Evolutionary conservation across 1,140 invertebrate genomes (phyloP).

Genomic region (Telenomus remus): DNA sequence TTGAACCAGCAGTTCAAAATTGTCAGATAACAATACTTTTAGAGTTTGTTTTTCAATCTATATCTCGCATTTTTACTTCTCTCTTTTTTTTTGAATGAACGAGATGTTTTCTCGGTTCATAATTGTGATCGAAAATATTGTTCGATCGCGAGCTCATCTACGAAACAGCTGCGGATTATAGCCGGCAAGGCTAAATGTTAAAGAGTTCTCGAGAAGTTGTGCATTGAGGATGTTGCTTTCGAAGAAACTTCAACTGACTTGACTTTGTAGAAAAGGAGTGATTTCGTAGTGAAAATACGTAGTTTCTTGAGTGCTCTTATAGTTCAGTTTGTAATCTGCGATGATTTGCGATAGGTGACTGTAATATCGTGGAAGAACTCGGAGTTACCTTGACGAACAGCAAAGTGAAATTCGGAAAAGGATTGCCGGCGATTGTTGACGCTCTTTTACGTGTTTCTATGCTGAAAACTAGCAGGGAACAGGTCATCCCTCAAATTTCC

Average conservation of each 20-base stretch:
- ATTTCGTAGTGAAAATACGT: not conserved
- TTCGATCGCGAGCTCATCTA: constrained; percentile 27
- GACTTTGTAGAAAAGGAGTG: not conserved
- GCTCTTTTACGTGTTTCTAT: constrained; percentile 68
- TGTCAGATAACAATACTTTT: no score
- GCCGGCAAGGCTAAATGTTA: constrained; percentile 42
- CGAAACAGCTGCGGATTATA: constrained; percentile 67
- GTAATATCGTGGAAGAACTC: constrained; percentile 64
- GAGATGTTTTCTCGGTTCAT: constrained; percentile 5
- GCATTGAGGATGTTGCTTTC: constrained; percentile 33
- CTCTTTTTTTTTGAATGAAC: constrained; percentile 1
- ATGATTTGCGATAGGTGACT: constrained; percentile 57
- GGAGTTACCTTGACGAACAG: constrained; percentile 61
- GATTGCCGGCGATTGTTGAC: constrained; percentile 68
- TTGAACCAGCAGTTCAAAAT: not conserved
- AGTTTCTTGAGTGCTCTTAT: no score
- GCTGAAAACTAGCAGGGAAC: constrained; percentile 66
- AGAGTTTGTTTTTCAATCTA: no score
- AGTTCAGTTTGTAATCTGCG: no score
- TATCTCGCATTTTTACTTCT: no score
- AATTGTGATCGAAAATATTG: constrained; percentile 17
- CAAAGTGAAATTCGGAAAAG: constrained; percentile 64
- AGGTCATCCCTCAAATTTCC: constrained; percentile 66
- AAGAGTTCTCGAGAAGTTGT: constrained; percentile 57
- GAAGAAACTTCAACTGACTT: constrained; percentile 7